Conservation (phyloP, 2,113 vertebrate genomes). For the Martes martes region DNA sequence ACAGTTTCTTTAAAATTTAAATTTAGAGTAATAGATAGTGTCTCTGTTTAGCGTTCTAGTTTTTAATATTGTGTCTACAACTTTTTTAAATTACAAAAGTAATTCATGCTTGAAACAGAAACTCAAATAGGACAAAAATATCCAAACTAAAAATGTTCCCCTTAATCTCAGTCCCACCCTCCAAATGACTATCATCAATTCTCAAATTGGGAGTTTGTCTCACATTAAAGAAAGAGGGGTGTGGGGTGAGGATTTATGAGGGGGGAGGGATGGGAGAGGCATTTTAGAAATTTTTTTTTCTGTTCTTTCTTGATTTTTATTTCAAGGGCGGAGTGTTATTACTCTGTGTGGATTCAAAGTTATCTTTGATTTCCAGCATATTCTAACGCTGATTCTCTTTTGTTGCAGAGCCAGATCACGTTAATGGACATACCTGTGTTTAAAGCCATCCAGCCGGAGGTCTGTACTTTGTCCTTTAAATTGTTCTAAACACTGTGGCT, state of each 20-base stretch:
- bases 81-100: constrained; percentile 25
- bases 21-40: constrained; percentile 34
- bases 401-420: constrained; percentile 93
- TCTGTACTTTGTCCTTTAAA: constrained; percentile 70
- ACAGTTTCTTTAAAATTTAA: not conserved
- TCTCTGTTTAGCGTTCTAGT: constrained; percentile 22
- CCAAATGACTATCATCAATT: not conserved
- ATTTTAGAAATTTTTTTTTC: not conserved
- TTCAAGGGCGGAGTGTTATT: not conserved
- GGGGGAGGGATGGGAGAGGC: not conserved
- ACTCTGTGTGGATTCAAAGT: not conserved
- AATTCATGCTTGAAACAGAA: constrained; percentile 42
- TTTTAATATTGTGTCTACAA: constrained; percentile 14
- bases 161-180: not conserved
- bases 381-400: constrained; percentile 49
- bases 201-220: not conserved
- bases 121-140: not conserved
- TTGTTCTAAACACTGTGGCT: not conserved
- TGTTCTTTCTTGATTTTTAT: not conserved
- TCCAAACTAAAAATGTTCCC: not conserved
- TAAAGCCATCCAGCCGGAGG: constrained; percentile 96
- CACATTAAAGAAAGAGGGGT: not conserved
- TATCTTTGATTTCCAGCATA: not conserved
- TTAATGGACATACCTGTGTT: constrained; percentile 96
- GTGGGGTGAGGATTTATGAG: not conserved